Conservation (phyloP, 2,797 vertebrate species). For the Morus bassanus region DNA sequence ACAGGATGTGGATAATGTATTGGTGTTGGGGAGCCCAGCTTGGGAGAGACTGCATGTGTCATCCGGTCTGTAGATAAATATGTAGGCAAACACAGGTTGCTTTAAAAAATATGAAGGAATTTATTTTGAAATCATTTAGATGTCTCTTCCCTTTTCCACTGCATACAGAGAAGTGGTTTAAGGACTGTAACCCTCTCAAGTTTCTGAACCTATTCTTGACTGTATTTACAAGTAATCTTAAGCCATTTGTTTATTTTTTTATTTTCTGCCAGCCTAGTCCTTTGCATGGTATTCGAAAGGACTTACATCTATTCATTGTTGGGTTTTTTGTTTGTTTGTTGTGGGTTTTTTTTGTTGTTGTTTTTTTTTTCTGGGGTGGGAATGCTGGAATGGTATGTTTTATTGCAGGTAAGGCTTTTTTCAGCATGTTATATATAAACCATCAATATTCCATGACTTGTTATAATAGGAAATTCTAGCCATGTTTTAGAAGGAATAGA, state of each 20-base stretch:
- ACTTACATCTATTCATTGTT: not conserved
- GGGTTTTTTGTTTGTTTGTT: not conserved
- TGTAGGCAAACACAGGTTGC: not conserved
- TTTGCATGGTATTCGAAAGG: not conserved
- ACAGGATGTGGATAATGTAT: not conserved
- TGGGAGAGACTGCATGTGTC: not conserved
- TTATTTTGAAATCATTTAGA: not conserved
- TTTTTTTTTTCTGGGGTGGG: not conserved
- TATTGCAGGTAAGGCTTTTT: not conserved
- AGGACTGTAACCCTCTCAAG: not conserved
- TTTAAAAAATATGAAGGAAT: not conserved
- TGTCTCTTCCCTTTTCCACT: not conserved
- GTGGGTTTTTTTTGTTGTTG: too few species aligned
- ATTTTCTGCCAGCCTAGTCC: not conserved
- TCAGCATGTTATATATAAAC: not conserved
- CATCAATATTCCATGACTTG: not conserved
- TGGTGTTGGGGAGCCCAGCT: not conserved
- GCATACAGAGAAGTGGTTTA: not conserved
- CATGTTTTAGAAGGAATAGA: not conserved
- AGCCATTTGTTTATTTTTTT: not conserved
- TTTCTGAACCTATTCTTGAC: not conserved
- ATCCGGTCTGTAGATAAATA: not conserved
- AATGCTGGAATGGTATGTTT: not conserved
- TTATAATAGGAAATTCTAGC: not conserved
- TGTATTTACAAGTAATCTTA: not conserved